These are phyloP conservation scores for Diadema setosum DNA, from an alignment of 35 echinoderm and acorn worm species.

Conservation along the genomic window DNA sequence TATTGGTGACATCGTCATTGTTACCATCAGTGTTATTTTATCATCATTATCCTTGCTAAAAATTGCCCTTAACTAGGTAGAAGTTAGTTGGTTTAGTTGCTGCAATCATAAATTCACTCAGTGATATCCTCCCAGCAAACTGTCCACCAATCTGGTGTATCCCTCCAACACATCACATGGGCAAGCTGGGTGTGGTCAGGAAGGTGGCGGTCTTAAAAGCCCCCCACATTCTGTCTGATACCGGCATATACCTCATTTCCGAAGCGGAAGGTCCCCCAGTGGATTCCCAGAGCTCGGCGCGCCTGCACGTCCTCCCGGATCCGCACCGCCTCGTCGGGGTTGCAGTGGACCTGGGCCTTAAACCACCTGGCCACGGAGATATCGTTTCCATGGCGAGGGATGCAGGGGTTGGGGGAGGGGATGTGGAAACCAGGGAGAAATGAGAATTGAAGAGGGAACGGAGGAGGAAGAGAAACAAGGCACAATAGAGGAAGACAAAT, in stretches of 20 bases:
- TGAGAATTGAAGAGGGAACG: background rate
- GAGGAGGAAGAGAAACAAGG: background rate
- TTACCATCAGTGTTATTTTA: too few relatives aligned
- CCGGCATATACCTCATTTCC: slow-evolving; percentile 71
- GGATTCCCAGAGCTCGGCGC: slow-evolving; percentile 74
- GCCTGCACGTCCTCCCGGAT: slow-evolving; percentile 75
- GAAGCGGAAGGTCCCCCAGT: slow-evolving; percentile 91
- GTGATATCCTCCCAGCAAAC: too few relatives aligned
- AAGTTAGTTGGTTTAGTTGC: too few relatives aligned
- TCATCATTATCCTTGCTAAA: too few relatives aligned
- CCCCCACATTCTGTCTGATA: too few relatives aligned
- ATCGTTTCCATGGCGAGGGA: background rate
- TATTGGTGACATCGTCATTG: too few relatives aligned
- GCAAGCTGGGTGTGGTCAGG: too few relatives aligned
- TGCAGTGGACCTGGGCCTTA: slow-evolving; percentile 52
- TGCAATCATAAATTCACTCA: too few relatives aligned
- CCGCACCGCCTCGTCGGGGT: slow-evolving; percentile 77
- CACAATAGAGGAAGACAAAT: background rate
- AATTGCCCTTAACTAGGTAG: too few relatives aligned
- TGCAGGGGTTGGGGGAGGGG: background rate
- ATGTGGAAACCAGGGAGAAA: background rate
- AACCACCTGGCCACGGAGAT: slow-evolving; percentile 46
- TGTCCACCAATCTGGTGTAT: too few relatives aligned
- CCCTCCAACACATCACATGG: too few relatives aligned
- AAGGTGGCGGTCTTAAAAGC: too few relatives aligned